Percentiles rank a stretch among this genome's conserved stretches.
Conservation (phyloP, 2,888 invertebrate genomes). For the Eudasyphora cyanicolor region DNA sequence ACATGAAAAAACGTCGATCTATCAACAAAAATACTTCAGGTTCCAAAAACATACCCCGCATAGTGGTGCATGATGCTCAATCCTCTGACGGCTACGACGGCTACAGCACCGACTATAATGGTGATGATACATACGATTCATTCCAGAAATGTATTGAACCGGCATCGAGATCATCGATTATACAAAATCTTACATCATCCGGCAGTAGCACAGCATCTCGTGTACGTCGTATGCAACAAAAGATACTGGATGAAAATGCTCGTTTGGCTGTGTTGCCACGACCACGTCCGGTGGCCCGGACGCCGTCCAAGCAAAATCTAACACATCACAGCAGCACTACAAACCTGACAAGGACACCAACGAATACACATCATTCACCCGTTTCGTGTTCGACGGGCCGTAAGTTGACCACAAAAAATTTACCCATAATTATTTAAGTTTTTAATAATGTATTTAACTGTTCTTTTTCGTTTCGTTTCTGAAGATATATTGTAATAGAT, state of each 20-base stretch:
- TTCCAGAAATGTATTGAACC: slow-evolving; percentile 71
- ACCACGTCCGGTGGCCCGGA: slow-evolving; percentile 59
- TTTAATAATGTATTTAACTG: not conserved
- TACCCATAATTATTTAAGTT: slow-evolving; percentile 73
- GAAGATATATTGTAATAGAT: not conserved
- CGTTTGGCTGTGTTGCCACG: slow-evolving; percentile 63
- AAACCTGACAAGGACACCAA: slow-evolving; percentile 46
- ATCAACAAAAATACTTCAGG: slow-evolving; percentile 42
- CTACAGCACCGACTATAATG: slow-evolving; percentile 51
- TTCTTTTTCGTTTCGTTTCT: too few species aligned
- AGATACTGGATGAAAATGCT: slow-evolving; percentile 61
- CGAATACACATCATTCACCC: slow-evolving; percentile 59
- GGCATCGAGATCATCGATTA: slow-evolving; percentile 69
- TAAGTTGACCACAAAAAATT: slow-evolving; percentile 74
- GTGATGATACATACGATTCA: slow-evolving; percentile 68
- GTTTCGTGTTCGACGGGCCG: slow-evolving; percentile 64
- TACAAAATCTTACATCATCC: slow-evolving; percentile 46
- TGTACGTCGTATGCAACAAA: slow-evolving; percentile 52
- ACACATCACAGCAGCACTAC: slow-evolving; percentile 45
- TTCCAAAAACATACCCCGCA: slow-evolving; percentile 46
- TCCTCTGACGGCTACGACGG: slow-evolving; percentile 42
- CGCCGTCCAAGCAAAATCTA: slow-evolving; percentile 66
- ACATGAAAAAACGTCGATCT: slow-evolving; percentile 68
- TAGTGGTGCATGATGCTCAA: slow-evolving; percentile 42
- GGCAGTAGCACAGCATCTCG: slow-evolving; percentile 35